These are phyloP conservation scores for Acropora tenuis DNA, from an alignment of 64 coral and sea anemone species.

Conservation along the genomic window DNA sequence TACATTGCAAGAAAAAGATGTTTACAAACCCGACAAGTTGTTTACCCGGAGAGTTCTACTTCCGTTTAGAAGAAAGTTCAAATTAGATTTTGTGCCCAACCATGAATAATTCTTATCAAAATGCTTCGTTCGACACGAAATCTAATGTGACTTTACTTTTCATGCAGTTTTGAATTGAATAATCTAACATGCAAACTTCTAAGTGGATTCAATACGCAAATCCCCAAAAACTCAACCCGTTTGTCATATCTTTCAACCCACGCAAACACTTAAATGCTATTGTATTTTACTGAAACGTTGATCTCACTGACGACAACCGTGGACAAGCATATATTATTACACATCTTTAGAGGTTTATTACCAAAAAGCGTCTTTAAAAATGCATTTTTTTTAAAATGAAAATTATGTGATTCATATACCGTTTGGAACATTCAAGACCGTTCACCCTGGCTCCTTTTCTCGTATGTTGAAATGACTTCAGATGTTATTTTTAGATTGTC, in stretches of 20 bases:
- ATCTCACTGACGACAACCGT: no score
- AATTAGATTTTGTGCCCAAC: background rate
- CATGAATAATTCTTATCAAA: background rate
- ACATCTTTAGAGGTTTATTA: no score
- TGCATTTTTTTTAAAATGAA: no score
- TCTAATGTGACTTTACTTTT: background rate
- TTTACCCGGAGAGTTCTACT: background rate
- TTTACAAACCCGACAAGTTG: background rate
- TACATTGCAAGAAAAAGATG: background rate
- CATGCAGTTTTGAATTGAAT: background rate
- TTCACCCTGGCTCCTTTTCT: background rate
- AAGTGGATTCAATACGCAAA: background rate
- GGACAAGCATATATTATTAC: no score
- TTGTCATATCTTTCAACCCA: no score
- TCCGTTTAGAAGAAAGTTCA: background rate
- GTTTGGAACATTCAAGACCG: no score
- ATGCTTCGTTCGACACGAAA: no score
- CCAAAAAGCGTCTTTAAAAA: no score
- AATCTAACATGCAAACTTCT: background rate
- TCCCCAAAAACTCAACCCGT: background rate
- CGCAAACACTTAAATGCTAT: no score
- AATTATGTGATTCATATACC: no score
- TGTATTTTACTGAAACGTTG: no score
- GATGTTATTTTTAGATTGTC: background rate
- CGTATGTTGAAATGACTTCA: background rate